These are phyloP conservation scores for Cheilosia variabilis DNA, from an alignment of 2,888 invertebrate species.

Conservation along the genomic window DNA sequence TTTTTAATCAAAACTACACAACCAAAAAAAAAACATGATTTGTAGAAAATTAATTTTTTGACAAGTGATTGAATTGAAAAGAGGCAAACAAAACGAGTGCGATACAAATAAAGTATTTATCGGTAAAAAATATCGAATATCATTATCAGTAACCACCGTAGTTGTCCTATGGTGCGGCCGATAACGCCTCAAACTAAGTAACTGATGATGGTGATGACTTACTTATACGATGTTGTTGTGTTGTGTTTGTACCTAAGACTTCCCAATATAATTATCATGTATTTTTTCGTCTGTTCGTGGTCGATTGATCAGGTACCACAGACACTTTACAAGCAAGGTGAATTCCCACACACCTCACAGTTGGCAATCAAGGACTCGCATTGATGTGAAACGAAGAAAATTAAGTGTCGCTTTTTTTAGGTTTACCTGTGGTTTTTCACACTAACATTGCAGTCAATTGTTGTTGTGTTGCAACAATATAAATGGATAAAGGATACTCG, in stretches of 20 bases:
- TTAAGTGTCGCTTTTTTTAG: background rate
- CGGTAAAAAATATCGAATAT: constrained; percentile 61
- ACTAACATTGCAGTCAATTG: constrained; percentile 58
- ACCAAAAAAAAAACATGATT: constrained; percentile 12
- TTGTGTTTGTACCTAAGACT: constrained; percentile 1
- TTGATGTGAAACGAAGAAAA: constrained; percentile 30
- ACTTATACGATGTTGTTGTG: constrained; percentile 21
- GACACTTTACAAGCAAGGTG: constrained; percentile 30
- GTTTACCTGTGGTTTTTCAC: constrained; percentile 71
- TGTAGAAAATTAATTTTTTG: constrained; percentile 23
- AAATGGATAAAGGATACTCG: constrained; percentile 48
- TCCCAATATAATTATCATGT: constrained; percentile 51
- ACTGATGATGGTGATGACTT: constrained; percentile 66
- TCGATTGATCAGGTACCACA: constrained; percentile 51
- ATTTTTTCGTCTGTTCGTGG: constrained; percentile 31
- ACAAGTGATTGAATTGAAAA: constrained; percentile 48
- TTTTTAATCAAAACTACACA: constrained; percentile 28
- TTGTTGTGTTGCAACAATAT: constrained; percentile 42
- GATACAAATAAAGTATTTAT: constrained; percentile 42
- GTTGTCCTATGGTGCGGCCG: constrained; percentile 31
- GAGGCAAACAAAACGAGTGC: constrained; percentile 23
- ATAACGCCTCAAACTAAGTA: constrained; percentile 60
- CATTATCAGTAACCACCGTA: constrained; percentile 55
- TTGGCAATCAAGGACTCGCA: constrained; percentile 51
- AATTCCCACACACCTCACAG: constrained; percentile 65